These are phyloP conservation scores for Rhea pennata DNA, from an alignment of 2,113 vertebrate species.

Conservation along the genomic window DNA sequence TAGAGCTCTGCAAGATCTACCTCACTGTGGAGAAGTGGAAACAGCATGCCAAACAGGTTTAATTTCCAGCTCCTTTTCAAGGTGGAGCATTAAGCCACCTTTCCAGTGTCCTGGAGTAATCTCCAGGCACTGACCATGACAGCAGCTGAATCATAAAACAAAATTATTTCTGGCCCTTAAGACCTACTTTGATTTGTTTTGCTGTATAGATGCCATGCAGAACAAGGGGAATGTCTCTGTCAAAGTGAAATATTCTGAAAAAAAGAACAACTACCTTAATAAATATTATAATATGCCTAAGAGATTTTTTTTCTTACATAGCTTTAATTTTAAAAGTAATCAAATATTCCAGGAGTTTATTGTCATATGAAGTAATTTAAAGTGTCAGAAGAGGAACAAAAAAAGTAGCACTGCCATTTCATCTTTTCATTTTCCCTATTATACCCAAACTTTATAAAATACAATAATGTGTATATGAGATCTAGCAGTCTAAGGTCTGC, in stretches of 20 bases:
- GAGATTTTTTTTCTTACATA: background rate
- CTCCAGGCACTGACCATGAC: background rate
- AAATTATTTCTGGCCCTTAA: background rate
- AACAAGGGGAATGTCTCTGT: background rate
- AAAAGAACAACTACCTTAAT: background rate
- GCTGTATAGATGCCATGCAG: background rate
- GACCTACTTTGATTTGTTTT: background rate
- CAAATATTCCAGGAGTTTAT: background rate
- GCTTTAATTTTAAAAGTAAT: slow-evolving; percentile 6
- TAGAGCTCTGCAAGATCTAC: background rate
- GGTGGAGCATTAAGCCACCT: background rate
- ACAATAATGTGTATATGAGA: background rate
- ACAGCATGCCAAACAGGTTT: background rate
- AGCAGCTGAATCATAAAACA: background rate
- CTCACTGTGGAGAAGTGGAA: background rate
- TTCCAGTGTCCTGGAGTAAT: background rate
- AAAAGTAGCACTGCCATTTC: background rate
- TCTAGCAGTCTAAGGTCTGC: background rate
- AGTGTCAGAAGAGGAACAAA: background rate
- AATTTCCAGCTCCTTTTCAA: background rate
- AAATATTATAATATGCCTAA: background rate
- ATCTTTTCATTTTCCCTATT: background rate
- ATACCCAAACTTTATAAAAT: background rate
- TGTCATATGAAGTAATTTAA: background rate
- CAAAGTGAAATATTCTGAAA: background rate